A percentile compares a stretch with the other conserved stretches of the same genome.
Evolutionary conservation across 2,113 vertebrate genomes (phyloP).

Genomic region (Microtus pennsylvanicus): DNA sequence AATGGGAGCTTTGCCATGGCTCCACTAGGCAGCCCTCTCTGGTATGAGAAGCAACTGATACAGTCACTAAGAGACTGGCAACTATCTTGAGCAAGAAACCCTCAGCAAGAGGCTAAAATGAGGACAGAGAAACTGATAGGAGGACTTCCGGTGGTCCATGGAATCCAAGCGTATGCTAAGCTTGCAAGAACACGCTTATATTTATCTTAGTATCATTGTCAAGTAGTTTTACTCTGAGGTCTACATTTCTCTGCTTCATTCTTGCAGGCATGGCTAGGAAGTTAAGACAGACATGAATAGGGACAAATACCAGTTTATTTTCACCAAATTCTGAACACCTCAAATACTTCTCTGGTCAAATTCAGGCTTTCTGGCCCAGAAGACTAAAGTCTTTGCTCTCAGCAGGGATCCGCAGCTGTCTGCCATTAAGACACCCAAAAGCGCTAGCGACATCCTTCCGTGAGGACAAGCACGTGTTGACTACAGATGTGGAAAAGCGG

Average conservation of each 20-base stretch:
- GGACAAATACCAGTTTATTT: conserved; percentile 63
- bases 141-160: neutral
- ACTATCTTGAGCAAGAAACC: conserved; percentile 47
- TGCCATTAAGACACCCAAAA: conserved; percentile 78
- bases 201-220: no score
- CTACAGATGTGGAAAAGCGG: neutral
- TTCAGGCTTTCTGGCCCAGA: conserved; percentile 73
- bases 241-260: neutral
- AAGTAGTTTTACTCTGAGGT: neutral
- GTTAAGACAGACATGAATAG: conserved; percentile 57
- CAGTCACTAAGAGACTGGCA: neutral
- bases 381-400: conserved; percentile 78
- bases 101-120: conserved; percentile 68
- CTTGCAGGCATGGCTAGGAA: conserved; percentile 58
- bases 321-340: conserved; percentile 70
- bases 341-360: conserved; percentile 75
- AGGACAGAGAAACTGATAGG: neutral
- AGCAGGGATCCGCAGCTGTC: conserved; percentile 82
- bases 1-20: conserved; percentile 4
- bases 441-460: conserved; percentile 33
- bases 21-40: neutral
- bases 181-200: rapidly evolving
- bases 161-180: neutral
- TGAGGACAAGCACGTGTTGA: neutral
- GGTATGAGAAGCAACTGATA: neutral